These are phyloP conservation scores for Bettongia penicillata DNA, from an alignment of 2,113 vertebrate species.

Conservation along the genomic window DNA sequence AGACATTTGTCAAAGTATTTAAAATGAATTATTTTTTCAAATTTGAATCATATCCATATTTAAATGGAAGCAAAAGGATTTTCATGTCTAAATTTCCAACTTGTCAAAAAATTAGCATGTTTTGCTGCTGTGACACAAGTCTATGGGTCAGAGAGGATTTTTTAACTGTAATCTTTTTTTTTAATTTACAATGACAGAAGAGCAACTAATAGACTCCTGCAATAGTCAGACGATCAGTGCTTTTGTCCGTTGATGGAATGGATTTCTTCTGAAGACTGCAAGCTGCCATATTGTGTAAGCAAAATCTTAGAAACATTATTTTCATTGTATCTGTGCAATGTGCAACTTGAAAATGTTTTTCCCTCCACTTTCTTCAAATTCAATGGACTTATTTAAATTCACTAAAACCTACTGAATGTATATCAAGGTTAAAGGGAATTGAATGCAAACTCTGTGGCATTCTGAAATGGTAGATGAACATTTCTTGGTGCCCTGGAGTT, in stretches of 20 bases:
- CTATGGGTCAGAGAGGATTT: slow-evolving; percentile 21
- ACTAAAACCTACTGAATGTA: not conserved
- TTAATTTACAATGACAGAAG: slow-evolving; percentile 45
- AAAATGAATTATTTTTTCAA: slow-evolving; percentile 34
- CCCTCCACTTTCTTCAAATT: not conserved
- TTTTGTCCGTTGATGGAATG: slow-evolving; percentile 48
- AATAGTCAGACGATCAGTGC: slow-evolving; percentile 43
- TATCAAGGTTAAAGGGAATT: not conserved
- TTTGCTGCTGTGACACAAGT: slow-evolving; percentile 59
- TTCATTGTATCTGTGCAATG: not conserved
- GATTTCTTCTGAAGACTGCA: slow-evolving; percentile 29
- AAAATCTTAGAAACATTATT: slow-evolving; percentile 7
- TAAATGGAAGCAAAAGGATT: slow-evolving; percentile 6
- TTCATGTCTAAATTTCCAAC: slow-evolving; percentile 23
- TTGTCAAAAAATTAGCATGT: slow-evolving; percentile 66
- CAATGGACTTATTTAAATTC: not conserved
- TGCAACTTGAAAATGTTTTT: not conserved
- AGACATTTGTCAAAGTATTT: slow-evolving; percentile 16
- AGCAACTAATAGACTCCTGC: slow-evolving; percentile 51
- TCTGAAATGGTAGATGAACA: not conserved
- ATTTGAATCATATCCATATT: slow-evolving; percentile 28
- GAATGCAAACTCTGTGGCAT: not conserved
- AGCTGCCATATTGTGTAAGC: not conserved
- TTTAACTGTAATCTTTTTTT: slow-evolving; percentile 59
- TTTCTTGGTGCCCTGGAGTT: not conserved